Conservation (phyloP, 2,888 invertebrate species). For the Hymenopus coronatus region DNA sequence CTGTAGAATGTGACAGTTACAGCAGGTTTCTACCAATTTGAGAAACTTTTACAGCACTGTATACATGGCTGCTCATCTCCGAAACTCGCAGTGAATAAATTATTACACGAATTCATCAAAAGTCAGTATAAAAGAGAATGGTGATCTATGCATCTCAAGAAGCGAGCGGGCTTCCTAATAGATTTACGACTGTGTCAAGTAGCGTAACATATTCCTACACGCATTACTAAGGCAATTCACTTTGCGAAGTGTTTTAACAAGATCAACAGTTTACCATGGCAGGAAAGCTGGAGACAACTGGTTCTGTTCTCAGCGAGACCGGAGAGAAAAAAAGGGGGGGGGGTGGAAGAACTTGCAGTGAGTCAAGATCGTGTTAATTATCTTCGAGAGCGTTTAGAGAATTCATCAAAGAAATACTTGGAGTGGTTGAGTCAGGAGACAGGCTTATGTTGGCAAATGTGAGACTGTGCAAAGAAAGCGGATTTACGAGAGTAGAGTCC, state of each 20-base stretch:
- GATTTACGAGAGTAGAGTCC: neutral
- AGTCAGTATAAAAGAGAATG: too few species aligned
- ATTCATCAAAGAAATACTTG: neutral
- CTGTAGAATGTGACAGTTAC: too few species aligned
- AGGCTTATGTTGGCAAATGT: neutral
- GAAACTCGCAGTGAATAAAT: too few species aligned
- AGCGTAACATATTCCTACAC: too few species aligned
- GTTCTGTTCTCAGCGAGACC: neutral
- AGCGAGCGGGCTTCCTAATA: too few species aligned
- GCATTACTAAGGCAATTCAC: neutral
- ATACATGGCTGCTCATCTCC: too few species aligned
- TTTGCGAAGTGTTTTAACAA: neutral
- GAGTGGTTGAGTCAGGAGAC: neutral
- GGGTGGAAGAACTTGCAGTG: neutral
- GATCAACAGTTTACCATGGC: neutral
- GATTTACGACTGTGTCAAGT: too few species aligned
- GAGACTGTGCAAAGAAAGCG: neutral
- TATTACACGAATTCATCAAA: too few species aligned
- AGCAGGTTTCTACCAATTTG: too few species aligned
- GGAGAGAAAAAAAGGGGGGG: too few species aligned
- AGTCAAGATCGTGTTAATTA: neutral
- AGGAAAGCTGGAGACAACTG: neutral
- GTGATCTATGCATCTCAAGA: too few species aligned
- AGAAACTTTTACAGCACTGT: too few species aligned
- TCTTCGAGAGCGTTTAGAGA: neutral